Base-by-base conservation (phyloP, 2,888 invertebrate genomes). In the Gandaritis pyraliata region DNA sequence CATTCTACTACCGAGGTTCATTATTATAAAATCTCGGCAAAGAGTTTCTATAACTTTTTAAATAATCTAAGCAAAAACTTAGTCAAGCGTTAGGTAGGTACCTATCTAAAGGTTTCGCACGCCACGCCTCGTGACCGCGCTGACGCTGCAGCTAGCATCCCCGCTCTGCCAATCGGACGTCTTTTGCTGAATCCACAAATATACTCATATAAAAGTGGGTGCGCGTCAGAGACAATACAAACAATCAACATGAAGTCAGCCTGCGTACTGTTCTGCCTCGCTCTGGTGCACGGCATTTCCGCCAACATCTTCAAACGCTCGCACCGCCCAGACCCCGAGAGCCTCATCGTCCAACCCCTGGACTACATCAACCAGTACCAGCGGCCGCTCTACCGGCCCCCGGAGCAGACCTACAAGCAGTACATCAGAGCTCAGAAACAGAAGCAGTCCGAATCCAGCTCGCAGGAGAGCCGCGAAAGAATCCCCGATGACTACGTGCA, bases 231-330 rank as follows among this genome's bases (percentile, higher is more conserved):
- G 58, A 65, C 61, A 33, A 56, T 70, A 83, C 80, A 78, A 65
- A 71, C 58, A 72, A 65, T 58, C 84, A 90, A 74, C 71, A 91
- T 91, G 91, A 90, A 86, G 84, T 83, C 85, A 71, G 80, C 78
- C 73, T 80, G 78, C 75, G 70, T 83, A 57, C 70, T 90, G 55
- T 73, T 90, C 75, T 88, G 86, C 78, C 78, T 90, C 57, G 81
- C 83, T 18, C 77, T 91, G 66, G 82, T 82, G 67, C 81, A 80
- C 72, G 75, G 80, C 65, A 75, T 79, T 68, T 74, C 81, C 66
- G 88, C 81, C 72, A 84, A 78, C 74, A 85, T 90, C 80, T 86
- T 90, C 81, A 78, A 82, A 56, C 57, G 60, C 43, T 74, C 75
- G 16, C 76, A 72, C 54, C 72, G 72, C 33, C 82, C 76, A 8